phyloP scores from a whole-genome alignment of 2,113 vertebrate genomes.

The Triplophysa dalaica region DNA sequence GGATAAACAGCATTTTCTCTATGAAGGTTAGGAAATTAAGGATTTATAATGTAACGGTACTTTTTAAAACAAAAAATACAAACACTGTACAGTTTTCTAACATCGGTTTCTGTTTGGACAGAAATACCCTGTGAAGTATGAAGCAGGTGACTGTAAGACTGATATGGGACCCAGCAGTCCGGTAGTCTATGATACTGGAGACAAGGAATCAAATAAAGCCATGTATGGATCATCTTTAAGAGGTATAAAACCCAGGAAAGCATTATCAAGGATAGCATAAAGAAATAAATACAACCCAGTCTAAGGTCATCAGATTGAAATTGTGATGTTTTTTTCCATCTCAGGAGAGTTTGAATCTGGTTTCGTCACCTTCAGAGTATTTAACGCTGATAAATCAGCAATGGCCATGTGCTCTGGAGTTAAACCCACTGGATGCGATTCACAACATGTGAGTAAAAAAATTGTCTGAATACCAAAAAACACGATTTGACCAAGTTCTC shows the following conservation, averaged over 20 bases:
- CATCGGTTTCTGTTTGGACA: not conserved
- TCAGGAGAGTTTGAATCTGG: constrained; percentile 33
- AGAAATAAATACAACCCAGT: not conserved
- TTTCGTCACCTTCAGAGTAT: constrained; percentile 34
- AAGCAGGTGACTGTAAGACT: not conserved
- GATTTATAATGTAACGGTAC: too few species aligned
- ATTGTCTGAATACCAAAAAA: not conserved
- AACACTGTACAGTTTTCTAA: not conserved
- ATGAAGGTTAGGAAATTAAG: too few species aligned
- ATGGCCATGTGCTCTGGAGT: constrained; percentile 46
- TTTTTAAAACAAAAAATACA: too few species aligned
- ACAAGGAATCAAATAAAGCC: constrained; percentile 32
- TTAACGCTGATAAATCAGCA: constrained; percentile 31
- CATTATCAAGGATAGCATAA: not conserved
- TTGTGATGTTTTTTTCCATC: not conserved
- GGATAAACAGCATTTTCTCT: too few species aligned
- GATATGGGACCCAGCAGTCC: constrained; percentile 52
- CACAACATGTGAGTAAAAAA: not conserved
- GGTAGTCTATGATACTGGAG: constrained; percentile 55
- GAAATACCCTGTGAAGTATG: constrained; percentile 48
- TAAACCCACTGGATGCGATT: constrained; percentile 32
- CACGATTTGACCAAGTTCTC: not conserved
- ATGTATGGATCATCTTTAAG: constrained; percentile 20
- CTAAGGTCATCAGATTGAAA: not conserved
- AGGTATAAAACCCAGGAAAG: constrained; percentile 6